Base-by-base conservation (phyloP, 2,113 vertebrate genomes). In the Pleuronectes platessa region DNA sequence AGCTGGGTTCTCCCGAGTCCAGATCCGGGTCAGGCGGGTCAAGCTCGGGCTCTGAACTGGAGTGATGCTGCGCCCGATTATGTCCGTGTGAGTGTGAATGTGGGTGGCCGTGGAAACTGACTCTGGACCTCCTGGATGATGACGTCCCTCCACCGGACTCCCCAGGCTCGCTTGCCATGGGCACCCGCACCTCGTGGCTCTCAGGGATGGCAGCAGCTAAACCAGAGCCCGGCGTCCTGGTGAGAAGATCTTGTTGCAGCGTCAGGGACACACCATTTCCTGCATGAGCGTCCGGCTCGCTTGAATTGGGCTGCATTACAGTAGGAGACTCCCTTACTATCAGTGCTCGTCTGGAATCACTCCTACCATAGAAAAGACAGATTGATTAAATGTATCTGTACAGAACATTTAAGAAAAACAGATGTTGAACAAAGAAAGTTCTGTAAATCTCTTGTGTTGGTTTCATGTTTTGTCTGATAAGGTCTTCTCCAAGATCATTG, bases 251-350 rank as follows among this genome's bases (percentile, higher is more conserved):
- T 54, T 94, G 92, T 10, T 93, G 94, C 69, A 95, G 86, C 72
- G 86, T 81, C 14, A 93, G 90, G 68, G 76, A 93, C 72, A 92
- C 68, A 88, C 87, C 78, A 35, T 87, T 92, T 54, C 89, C 95
- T 82, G 92, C 79, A 68, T 83, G 79, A 60, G 78, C 69, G 61
- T 88, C 94, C 13, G 80, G 83, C n/a, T 95, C 94, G 72, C 78
- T 83, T 64, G 89, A 91, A 11, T 71, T 90, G 61, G 95, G 79
- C 90, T 97, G 97, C 97, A 98, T 98, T 13, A 88, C 91, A 90
- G 90, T 79, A 59, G 92, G 78, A 79, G 90, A 83, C 86, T 76
- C 86, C 83, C 81, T 90, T 81, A 76, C 78, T 83, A 92, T 94
- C 70, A 89, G 79, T 86, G 77, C 82, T 91, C 86, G 90, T 86